Evolutionary conservation across 2,888 invertebrate species (phyloP), one percentile per base, ranked within the genome.

Genomic region (Andrena marginata): DNA sequence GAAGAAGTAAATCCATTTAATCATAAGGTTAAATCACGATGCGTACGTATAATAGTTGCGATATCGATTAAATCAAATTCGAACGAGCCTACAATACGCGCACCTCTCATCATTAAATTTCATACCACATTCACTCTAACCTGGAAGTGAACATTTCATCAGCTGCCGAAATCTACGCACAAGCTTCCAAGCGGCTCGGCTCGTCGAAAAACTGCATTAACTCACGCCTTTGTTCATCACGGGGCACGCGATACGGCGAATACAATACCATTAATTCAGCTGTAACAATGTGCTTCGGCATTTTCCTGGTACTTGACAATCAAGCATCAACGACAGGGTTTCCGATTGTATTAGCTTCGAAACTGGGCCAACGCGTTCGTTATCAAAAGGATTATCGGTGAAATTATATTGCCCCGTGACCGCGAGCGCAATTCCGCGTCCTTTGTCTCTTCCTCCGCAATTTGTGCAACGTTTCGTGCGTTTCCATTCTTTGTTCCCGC

Each of bases 331-430:
- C 68, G 80, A 69, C 80, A 70, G 48, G 35, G 60, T 67, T 67
- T 49, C 60, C 84, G 67, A 85, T 83, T 86, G 83, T 74, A 79
- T 82, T 77, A 86, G 77, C 80, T 80, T 63, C 48, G 69, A 70
- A 86, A 87, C 67, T 78, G 80, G 87, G 85, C 81, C 85, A 71
- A 64, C 64, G 67, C 59, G 81, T 68, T 73, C 81, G 87, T 75
- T 75, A 79, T 79, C 82, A 77, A 84, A 81, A 81, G 81, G 87
- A 84, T 84, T 86, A 87, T 80, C 81, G 73, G 76, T 64, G 77
- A 78, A 81, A 81, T 78, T 76, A 87, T 84, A 84, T 77, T 77
- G 74, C 73, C 51, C 29, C 20, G 73, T 84, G 71, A 74, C 76
- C 71, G 78, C 73, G 59, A 70, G 51, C 62, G 56, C 71, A 87